phyloP scores from a whole-genome alignment of 2,888 invertebrate species.

The Apotomis turbidana region DNA sequence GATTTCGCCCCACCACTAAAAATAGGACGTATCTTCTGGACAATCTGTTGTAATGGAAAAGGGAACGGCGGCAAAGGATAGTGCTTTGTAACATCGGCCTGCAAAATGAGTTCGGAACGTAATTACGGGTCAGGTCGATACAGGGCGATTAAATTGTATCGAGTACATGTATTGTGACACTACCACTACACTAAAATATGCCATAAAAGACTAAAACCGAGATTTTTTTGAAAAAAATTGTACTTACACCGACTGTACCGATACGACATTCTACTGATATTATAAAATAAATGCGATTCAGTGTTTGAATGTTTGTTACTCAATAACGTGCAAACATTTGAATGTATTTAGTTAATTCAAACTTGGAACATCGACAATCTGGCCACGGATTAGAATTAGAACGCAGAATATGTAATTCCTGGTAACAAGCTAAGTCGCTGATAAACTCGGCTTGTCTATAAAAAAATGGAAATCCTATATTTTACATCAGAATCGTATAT shows the following conservation, averaged over 20 bases:
- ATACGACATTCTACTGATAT: too few species aligned
- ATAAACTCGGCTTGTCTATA: background rate
- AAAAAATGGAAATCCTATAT: background rate
- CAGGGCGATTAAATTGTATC: background rate
- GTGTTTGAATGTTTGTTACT: too few species aligned
- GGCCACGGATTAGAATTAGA: too few species aligned
- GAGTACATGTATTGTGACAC: background rate
- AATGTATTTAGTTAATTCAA: too few species aligned
- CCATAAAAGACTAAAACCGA: too few species aligned
- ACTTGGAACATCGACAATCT: too few species aligned
- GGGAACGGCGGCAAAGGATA: constrained; percentile 16
- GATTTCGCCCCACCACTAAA: constrained; percentile 75
- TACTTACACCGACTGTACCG: too few species aligned
- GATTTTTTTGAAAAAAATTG: too few species aligned
- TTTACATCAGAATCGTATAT: background rate
- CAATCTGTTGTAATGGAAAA: constrained; percentile 56
- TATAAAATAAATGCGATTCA: too few species aligned
- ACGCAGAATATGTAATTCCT: too few species aligned
- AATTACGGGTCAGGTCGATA: background rate
- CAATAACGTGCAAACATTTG: too few species aligned
- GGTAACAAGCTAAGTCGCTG: too few species aligned
- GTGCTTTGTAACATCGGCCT: constrained; percentile 4
- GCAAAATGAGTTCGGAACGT: constrained; percentile 8
- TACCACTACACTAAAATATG: background rate
- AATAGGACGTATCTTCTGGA: constrained; percentile 63